Conservation (phyloP, 2,888 invertebrate genomes). For the Pocota personata region DNA sequence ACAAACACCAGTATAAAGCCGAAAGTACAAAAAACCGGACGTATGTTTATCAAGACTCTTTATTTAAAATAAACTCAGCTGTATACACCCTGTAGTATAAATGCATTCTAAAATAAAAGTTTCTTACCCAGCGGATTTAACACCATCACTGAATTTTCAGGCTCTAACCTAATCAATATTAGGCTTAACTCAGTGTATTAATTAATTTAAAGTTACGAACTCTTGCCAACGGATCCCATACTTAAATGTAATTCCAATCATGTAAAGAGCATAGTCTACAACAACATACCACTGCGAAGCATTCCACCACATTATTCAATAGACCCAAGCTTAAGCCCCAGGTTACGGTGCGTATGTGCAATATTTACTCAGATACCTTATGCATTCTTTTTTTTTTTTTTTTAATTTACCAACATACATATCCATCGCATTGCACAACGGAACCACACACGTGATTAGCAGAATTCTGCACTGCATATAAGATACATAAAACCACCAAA, state of each 20-base stretch:
- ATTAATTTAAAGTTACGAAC: not conserved
- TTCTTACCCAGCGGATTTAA: too few relatives aligned
- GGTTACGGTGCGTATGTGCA: conserved; percentile 20
- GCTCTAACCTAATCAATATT: too few relatives aligned
- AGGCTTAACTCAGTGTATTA: not conserved
- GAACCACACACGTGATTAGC: conserved; percentile 11
- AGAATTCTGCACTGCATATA: not conserved
- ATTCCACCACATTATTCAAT: not conserved
- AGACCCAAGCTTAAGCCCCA: not conserved
- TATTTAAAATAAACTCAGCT: too few relatives aligned
- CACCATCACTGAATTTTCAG: too few relatives aligned
- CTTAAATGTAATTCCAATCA: not conserved
- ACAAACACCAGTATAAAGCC: too few relatives aligned
- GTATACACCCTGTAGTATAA: too few relatives aligned
- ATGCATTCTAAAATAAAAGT: too few relatives aligned
- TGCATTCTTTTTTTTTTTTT: not conserved
- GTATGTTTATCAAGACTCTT: too few relatives aligned
- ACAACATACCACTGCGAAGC: not conserved
- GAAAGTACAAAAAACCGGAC: too few relatives aligned
- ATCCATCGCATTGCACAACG: conserved; percentile 20
- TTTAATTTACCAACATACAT: not conserved
- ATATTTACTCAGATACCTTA: not conserved
- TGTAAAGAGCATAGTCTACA: not conserved
- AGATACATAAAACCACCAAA: not conserved
- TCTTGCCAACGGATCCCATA: not conserved